Conservation (phyloP, 1,140 invertebrate species). For the Apis mellifera region Amel_HAv3.1 CM009941.2:13497001-13497500, state of each 20-base stretch:
- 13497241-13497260: constrained; percentile 78
- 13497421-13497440: constrained; percentile 81
- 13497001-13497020: constrained; percentile 86
- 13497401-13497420: constrained; percentile 82
- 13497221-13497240: constrained; percentile 80
- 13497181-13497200: constrained; percentile 80
- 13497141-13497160: constrained; percentile 82
- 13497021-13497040: constrained; percentile 83
- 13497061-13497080: neutral
- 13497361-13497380: neutral
- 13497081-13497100: neutral
- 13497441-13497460: constrained; percentile 78
- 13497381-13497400: constrained; percentile 55
- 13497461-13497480: constrained; percentile 77
- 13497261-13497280: constrained; percentile 80
- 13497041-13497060: constrained; percentile 75
- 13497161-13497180: constrained; percentile 80
- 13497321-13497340: constrained; percentile 75
- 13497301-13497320: constrained; percentile 81
- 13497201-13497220: constrained; percentile 80
- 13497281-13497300: constrained; percentile 80
- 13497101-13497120: constrained; percentile 62
- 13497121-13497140: constrained; percentile 81
- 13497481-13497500: constrained; percentile 78
- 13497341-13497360: neutral